phyloP scores from a whole-genome alignment of 2,888 invertebrate species.

The Sussaba pulchella region DNA sequence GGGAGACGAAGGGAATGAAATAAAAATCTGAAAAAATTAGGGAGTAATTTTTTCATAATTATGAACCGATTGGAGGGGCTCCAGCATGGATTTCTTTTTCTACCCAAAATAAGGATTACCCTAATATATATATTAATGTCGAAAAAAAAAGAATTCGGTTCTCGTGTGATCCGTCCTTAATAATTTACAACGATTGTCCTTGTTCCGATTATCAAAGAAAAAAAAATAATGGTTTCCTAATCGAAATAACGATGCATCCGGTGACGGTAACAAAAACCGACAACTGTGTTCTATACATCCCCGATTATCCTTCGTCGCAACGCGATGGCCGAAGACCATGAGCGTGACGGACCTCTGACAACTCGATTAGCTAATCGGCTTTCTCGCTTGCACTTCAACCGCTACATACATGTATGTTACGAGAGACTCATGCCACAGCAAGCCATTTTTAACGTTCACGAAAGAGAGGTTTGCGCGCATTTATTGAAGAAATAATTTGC shows the following conservation, averaged over 20 bases:
- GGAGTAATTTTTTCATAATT: too few relatives aligned
- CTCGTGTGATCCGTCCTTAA: too few relatives aligned
- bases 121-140: too few relatives aligned
- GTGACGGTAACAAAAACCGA: background rate
- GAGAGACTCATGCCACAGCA: constrained; percentile 28
- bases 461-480: constrained; percentile 25
- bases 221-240: too few relatives aligned
- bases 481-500: constrained; percentile 59
- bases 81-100: too few relatives aligned
- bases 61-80: too few relatives aligned
- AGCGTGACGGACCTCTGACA: constrained; percentile 29
- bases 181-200: too few relatives aligned
- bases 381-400: background rate
- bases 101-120: too few relatives aligned
- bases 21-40: too few relatives aligned
- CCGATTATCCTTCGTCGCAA: constrained; percentile 42
- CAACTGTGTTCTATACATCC: background rate
- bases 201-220: too few relatives aligned
- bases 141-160: too few relatives aligned
- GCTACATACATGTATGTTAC: constrained; percentile 4
- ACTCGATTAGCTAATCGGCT: constrained; percentile 47
- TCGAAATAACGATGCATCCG: background rate
- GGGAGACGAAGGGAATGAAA: too few relatives aligned
- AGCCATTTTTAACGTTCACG: constrained; percentile 51
- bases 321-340: constrained; percentile 31